phyloP scores from a whole-genome alignment of 2,888 invertebrate species.

The Trissoscelio sp. region DNA sequence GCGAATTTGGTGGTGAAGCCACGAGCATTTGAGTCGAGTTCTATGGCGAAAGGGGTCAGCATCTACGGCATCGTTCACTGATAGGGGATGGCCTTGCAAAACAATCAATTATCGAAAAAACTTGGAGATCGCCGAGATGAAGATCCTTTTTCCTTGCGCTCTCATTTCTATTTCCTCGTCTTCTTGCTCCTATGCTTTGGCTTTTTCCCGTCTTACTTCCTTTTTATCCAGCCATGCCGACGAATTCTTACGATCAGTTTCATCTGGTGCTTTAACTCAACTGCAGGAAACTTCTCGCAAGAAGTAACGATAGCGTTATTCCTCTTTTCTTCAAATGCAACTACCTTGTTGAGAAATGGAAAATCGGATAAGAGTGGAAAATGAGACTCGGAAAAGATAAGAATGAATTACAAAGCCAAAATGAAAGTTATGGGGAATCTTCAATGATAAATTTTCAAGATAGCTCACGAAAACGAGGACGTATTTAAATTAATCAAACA shows the following conservation, averaged over 20 bases:
- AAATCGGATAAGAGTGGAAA: constrained; percentile 68
- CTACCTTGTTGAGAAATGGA: constrained; percentile 68
- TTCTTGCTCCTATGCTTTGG: constrained; percentile 57
- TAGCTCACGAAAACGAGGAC: constrained; percentile 22
- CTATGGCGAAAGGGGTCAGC: constrained; percentile 64
- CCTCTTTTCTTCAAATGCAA: constrained; percentile 68
- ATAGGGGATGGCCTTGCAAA: constrained; percentile 74
- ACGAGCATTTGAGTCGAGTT: constrained; percentile 57
- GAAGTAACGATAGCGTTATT: constrained; percentile 70
- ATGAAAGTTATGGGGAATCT: constrained; percentile 64
- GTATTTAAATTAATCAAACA: constrained; percentile 53
- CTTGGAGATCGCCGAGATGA: constrained; percentile 73
- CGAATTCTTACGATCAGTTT: constrained; percentile 79
- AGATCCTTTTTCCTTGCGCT: constrained; percentile 56
- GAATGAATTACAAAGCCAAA: constrained; percentile 69
- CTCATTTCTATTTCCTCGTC: constrained; percentile 71
- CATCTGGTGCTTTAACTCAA: constrained; percentile 76
- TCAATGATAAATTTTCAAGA: constrained; percentile 57
- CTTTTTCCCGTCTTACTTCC: constrained; percentile 61
- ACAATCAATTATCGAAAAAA: constrained; percentile 82
- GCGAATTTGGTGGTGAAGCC: constrained; percentile 56
- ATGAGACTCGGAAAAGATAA: constrained; percentile 68
- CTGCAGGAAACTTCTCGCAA: constrained; percentile 77
- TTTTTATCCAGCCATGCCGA: constrained; percentile 64
- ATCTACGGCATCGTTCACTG: constrained; percentile 57